Percentiles rank a stretch among this genome's conserved stretches.
phyloP scores from a whole-genome alignment of 2,888 invertebrate species.

The Selenia dentaria region DNA sequence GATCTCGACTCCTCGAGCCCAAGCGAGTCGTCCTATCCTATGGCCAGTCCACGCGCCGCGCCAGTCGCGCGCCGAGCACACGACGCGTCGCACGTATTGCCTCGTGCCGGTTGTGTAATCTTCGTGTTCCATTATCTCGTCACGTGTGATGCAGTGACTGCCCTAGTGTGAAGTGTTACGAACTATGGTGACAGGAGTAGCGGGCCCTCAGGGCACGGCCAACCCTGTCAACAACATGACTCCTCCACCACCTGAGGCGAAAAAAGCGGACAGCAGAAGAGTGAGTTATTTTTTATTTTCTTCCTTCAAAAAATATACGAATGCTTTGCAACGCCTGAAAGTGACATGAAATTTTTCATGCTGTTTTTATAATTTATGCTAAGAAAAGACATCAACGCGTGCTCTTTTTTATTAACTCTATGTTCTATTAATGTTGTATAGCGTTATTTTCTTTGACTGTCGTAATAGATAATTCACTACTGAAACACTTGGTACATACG shows the following conservation, averaged over 20 bases:
- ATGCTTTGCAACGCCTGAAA: too few species aligned
- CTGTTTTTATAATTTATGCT: not conserved
- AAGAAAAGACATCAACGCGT: conserved; percentile 54
- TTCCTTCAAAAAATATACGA: conserved; percentile 9
- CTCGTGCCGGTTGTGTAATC: not conserved
- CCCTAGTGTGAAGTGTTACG: conserved; percentile 28
- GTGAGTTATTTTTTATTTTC: conserved; percentile 50
- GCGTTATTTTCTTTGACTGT: too few species aligned
- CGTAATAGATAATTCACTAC: too few species aligned
- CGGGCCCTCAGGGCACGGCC: conserved; percentile 59
- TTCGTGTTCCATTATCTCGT: conserved; percentile 1
- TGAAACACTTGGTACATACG: too few species aligned
- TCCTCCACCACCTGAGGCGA: conserved; percentile 58
- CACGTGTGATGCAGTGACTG: conserved; percentile 49
- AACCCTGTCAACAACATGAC: conserved; percentile 57
- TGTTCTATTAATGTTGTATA: too few species aligned
- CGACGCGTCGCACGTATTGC: conserved; percentile 43
- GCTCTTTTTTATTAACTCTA: conserved; percentile 2
- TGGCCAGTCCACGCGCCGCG: conserved; percentile 43
- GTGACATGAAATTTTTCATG: too few species aligned
- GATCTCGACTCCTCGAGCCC: conserved; percentile 18
- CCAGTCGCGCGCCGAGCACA: conserved; percentile 72
- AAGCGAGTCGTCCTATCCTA: conserved; percentile 18
- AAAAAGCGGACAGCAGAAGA: conserved; percentile 72
- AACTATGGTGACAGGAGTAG: conserved; percentile 74